Evolutionary conservation across 2,113 vertebrate species (phyloP).

Genomic region (Scytalopus superciliaris): DNA sequence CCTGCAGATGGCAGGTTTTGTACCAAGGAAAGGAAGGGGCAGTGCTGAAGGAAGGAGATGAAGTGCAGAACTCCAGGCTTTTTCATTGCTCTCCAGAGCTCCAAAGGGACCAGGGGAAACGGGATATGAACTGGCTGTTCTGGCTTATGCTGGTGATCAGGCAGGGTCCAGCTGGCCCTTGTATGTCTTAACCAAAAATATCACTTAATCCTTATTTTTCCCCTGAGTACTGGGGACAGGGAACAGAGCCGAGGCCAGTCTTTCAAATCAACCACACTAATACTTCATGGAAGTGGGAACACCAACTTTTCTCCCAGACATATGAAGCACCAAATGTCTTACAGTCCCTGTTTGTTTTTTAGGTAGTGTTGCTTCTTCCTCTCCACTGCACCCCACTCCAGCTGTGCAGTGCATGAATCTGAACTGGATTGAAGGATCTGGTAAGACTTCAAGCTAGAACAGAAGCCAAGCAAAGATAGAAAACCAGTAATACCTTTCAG

Average conservation of each 20-base stretch:
- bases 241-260: neutral
- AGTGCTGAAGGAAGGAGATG: neutral
- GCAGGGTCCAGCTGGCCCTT: constrained; percentile 31
- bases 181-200: constrained; percentile 41
- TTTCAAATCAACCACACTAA: neutral
- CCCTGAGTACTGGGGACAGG: neutral
- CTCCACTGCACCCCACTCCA: neutral
- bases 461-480: constrained; percentile 7
- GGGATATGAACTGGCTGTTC: constrained; percentile 12
- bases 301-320: neutral
- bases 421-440: neutral
- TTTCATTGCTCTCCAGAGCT: neutral
- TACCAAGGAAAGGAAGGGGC: neutral
- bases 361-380: neutral
- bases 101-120: neutral
- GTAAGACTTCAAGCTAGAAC: neutral
- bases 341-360: neutral
- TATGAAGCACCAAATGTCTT: neutral
- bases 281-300: neutral
- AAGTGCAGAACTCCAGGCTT: neutral
- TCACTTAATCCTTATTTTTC: constrained; percentile 32
- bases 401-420: neutral
- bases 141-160: neutral
- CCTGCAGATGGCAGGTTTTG: neutral
- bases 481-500: neutral